Conservation (phyloP, 2,888 invertebrate species). For the Callosobruchus maculatus region DNA sequence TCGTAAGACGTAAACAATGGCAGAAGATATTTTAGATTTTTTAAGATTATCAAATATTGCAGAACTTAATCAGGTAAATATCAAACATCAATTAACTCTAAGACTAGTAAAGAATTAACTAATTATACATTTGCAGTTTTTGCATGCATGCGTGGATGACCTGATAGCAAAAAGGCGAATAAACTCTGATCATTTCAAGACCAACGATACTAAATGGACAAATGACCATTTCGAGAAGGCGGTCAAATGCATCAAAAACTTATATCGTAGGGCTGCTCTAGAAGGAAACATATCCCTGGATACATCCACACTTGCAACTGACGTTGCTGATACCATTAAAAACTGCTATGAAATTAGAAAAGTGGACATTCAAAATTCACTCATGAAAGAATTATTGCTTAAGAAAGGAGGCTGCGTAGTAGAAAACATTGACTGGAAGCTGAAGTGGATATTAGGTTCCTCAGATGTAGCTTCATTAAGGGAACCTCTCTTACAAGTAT, state of each 20-base stretch:
- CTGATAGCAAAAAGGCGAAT: conserved; percentile 32
- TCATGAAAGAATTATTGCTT: conserved; percentile 37
- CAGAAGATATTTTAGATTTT: conserved; percentile 14
- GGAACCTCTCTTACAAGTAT: conserved; percentile 51
- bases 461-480: conserved; percentile 50
- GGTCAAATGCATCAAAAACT: conserved; percentile 35
- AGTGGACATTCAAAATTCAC: conserved; percentile 36
- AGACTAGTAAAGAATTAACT: conserved; percentile 2
- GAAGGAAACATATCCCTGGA: conserved; percentile 29
- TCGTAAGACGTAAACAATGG: conserved; percentile 1
- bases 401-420: conserved; percentile 43
- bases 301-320: conserved; percentile 19
- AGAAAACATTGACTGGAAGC: conserved; percentile 53
- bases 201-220: conserved; percentile 41
- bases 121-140: conserved; percentile 38
- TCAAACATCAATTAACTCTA: not conserved
- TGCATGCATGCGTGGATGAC: conserved; percentile 44
- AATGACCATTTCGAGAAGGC: conserved; percentile 36
- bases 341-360: conserved; percentile 41
- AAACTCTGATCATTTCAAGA: conserved; percentile 35
- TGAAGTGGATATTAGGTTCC: conserved; percentile 55
- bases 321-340: conserved; percentile 18
- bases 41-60: conserved; percentile 25
- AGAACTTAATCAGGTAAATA: conserved; percentile 22
- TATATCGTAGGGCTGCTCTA: conserved; percentile 33